Conservation (phyloP, 1,140 invertebrate species). For the Tetramorium simillimum region DNA sequence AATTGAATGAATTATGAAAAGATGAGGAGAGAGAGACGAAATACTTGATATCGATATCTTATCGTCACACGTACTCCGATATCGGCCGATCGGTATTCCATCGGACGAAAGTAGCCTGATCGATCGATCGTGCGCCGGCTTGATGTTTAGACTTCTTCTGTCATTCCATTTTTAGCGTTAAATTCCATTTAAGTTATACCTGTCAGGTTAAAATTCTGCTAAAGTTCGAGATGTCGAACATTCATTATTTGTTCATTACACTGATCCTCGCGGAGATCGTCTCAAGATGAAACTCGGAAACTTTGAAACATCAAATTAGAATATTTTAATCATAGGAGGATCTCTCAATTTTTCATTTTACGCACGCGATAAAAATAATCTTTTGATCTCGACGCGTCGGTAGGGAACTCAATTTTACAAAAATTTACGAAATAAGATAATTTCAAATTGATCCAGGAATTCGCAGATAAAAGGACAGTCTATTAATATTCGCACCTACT, state of each 20-base stretch:
- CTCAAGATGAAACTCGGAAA: neutral
- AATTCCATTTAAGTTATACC: neutral
- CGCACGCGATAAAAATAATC: neutral
- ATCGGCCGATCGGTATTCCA: constrained; percentile 11
- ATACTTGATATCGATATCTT: constrained; percentile 31
- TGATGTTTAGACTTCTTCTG: neutral
- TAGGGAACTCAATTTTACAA: neutral
- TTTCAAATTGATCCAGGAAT: neutral
- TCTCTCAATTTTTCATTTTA: neutral
- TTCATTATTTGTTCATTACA: neutral
- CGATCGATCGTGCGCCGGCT: neutral
- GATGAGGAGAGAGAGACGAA: neutral
- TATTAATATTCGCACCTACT: neutral
- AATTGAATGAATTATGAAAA: constrained; percentile 56
- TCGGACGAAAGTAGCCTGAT: neutral
- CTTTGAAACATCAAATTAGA: neutral
- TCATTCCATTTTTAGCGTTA: neutral
- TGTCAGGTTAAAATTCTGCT: neutral
- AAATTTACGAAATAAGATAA: neutral
- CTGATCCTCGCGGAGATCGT: neutral
- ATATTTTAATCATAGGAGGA: neutral
- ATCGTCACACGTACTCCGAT: neutral
- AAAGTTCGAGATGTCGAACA: neutral
- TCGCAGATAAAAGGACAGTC: neutral
- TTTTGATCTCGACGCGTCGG: neutral